A percentile compares a stretch with the other conserved stretches of the same genome.
Conservation (phyloP, 2,113 vertebrate species). For the Caretta caretta region DNA sequence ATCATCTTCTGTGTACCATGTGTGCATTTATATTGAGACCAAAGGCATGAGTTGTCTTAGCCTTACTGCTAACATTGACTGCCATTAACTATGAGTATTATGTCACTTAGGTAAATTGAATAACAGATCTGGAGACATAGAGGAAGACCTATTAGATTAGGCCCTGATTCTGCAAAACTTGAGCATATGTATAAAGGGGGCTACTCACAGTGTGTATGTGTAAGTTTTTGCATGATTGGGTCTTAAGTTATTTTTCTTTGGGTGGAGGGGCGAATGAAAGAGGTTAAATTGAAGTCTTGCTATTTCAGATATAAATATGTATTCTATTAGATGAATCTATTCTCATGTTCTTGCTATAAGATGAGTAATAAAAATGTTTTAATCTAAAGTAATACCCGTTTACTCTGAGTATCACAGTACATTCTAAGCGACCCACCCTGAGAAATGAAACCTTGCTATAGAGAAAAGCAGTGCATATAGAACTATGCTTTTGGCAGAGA, state of each 20-base stretch:
- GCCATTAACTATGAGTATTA: background rate
- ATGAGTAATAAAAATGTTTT: background rate
- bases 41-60: background rate
- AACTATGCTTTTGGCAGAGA: background rate
- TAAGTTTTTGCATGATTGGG: background rate
- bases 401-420: background rate
- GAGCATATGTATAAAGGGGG: background rate
- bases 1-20: background rate
- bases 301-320: background rate
- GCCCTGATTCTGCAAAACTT: background rate
- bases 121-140: background rate
- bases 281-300: background rate
- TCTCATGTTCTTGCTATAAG: background rate
- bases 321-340: background rate
- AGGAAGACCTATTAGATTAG: background rate
- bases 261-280: background rate
- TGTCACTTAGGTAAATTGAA: background rate
- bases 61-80: background rate
- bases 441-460: background rate
- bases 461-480: background rate
- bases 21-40: background rate
- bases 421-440: background rate
- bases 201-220: background rate
- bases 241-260: background rate
- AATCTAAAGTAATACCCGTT: background rate